phyloP scores from a whole-genome alignment of 1,140 invertebrate species.

The Tribolium castaneum region DNA sequence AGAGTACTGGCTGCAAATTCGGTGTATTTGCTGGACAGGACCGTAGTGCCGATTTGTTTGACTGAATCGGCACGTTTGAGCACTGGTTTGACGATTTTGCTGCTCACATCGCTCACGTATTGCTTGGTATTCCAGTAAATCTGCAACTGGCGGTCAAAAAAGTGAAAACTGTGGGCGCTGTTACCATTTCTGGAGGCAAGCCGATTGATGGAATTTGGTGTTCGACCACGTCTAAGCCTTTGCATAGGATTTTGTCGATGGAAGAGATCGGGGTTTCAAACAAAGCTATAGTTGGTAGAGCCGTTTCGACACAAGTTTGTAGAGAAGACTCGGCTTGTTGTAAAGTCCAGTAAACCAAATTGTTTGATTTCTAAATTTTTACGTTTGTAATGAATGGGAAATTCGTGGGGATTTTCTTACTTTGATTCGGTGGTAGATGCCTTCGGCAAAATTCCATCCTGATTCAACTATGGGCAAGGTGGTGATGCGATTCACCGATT shows the following conservation, averaged over 20 bases:
- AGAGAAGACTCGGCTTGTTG: slow-evolving; percentile 77
- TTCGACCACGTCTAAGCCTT: slow-evolving; percentile 81
- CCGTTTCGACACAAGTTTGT: slow-evolving; percentile 72
- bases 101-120: slow-evolving; percentile 71
- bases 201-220: slow-evolving; percentile 80
- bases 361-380: slow-evolving; percentile 71
- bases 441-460: slow-evolving; percentile 74
- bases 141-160: slow-evolving; percentile 61
- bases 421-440: slow-evolving; percentile 76
- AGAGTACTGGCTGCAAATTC: slow-evolving; percentile 76
- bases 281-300: slow-evolving; percentile 74
- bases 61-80: slow-evolving; percentile 81
- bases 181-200: slow-evolving; percentile 81
- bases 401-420: slow-evolving; percentile 62
- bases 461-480: slow-evolving; percentile 79
- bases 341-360: slow-evolving; percentile 78
- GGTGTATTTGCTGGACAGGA: slow-evolving; percentile 74
- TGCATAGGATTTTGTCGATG: slow-evolving; percentile 80
- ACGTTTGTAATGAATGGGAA: not conserved
- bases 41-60: slow-evolving; percentile 76
- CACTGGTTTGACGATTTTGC: slow-evolving; percentile 73
- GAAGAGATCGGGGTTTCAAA: slow-evolving; percentile 76
- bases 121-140: slow-evolving; percentile 82
- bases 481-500: slow-evolving; percentile 75
- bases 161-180: slow-evolving; percentile 39